Base-by-base conservation (phyloP, 2,797 vertebrate genomes). In the Dendrocincla fuliginosa region DNA sequence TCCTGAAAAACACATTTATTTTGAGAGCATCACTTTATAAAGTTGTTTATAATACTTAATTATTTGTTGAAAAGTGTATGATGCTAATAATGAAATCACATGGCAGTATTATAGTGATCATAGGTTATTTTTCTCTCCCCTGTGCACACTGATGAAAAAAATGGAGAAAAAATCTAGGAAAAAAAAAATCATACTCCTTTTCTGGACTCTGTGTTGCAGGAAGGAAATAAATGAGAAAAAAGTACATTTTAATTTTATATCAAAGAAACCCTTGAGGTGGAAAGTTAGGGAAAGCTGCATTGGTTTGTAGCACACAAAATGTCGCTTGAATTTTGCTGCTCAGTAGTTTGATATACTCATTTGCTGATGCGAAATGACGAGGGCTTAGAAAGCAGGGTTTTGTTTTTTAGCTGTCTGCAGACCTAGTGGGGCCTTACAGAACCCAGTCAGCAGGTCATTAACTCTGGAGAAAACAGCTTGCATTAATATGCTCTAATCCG, bases 401-500 rank as follows among this genome's bases (percentile, higher is more conserved):
- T 98, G 98, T 98, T 98, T 98, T 97, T 97, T 97, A 97, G 97
- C 98, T 97, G 98, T 98, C 97, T 97, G 96, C 97, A 97, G 97
- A 97, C 98, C 98, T 97, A 97, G 97, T 96, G 97, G 97, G 97
- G 97, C 97, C 98, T 98, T 98, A 96, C 97, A 97, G 97, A 98
- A 97, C 98, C 98, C 98, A 98, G 97, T 98, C 98, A 98, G 98
- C 98, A 98, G 99, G 99, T 99, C 99, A 98, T 97, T 98, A 99
- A 98, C 99, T 99, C 98, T 97, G 97, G 98, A 99, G 99, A 99
- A 99, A 99, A 99, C 99, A 99, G 98, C 99, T 99, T 99, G 99
- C 99, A 99, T 99, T 99, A 99, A 99, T 99, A 99, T 99, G 98
- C 98, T 99, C 98, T 99, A 99, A 99, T 99, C 99, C 98, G 97